Evolutionary conservation across 2,113 vertebrate species (phyloP).

Genomic region (Spilogale gracilis): DNA sequence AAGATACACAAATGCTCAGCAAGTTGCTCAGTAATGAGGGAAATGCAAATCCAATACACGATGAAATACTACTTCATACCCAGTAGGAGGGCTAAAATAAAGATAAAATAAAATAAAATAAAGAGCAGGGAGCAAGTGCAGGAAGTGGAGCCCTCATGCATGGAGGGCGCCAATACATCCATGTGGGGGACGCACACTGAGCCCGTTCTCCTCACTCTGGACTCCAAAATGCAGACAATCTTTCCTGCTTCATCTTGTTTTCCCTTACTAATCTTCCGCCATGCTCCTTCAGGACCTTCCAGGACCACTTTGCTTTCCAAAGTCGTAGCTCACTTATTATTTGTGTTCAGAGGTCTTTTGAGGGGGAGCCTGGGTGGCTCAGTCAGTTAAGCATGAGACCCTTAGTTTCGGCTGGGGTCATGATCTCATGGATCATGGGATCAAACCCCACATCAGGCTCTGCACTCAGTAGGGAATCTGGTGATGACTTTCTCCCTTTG

Average conservation of each 20-base stretch:
- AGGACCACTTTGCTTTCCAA: background rate
- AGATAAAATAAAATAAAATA: too few relatives aligned
- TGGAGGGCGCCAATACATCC: too few relatives aligned
- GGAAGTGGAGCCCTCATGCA: background rate
- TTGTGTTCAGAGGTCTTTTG: background rate
- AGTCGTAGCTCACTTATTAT: background rate
- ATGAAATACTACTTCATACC: too few relatives aligned
- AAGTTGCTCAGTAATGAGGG: background rate
- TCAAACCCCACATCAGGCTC: background rate
- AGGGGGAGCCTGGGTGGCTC: background rate
- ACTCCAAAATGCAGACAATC: background rate
- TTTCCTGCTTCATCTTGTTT: background rate
- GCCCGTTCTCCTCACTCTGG: background rate
- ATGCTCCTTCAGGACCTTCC: fast-evolving
- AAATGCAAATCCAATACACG: background rate
- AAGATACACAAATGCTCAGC: background rate
- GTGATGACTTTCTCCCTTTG: background rate
- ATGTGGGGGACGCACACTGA: fast-evolving
- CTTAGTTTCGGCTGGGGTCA: background rate
- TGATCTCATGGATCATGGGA: background rate
- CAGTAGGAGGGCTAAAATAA: background rate
- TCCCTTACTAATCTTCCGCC: background rate
- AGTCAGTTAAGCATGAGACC: background rate
- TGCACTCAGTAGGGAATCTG: too few relatives aligned
- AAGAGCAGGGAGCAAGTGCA: too few relatives aligned